These are phyloP conservation scores for Trichechus manatus DNA, from an alignment of 2,113 vertebrate species.

Conservation along the genomic window DNA sequence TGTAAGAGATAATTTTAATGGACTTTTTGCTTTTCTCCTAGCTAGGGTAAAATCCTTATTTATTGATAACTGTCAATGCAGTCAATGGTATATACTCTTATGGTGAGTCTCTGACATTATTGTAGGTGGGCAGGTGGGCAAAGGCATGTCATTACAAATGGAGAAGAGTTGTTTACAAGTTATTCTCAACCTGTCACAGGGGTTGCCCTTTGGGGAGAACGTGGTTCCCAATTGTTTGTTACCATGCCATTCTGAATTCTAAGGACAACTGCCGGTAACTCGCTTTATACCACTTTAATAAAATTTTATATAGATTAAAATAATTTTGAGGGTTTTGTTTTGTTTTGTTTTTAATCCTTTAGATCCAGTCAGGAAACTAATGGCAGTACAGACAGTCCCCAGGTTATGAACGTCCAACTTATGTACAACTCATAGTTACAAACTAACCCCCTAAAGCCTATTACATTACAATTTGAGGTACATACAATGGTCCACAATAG, in stretches of 20 bases:
- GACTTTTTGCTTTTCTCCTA: neutral
- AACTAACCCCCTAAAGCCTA: no score
- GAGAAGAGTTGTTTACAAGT: neutral
- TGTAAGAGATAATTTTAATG: neutral
- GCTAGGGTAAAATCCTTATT: neutral
- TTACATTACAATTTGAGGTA: no score
- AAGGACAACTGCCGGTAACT: neutral
- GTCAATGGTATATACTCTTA: neutral
- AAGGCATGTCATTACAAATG: neutral
- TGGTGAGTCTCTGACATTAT: neutral
- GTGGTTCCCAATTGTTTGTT: neutral
- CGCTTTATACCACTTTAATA: neutral
- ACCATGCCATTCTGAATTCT: neutral
- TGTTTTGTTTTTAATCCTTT: neutral
- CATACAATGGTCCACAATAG: no score
- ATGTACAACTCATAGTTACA: no score
- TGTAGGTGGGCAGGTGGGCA: neutral
- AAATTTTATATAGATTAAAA: conserved; percentile 21
- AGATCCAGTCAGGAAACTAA: neutral
- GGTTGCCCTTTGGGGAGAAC: neutral
- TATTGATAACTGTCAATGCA: neutral
- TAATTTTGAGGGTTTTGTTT: neutral
- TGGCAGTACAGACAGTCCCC: neutral
- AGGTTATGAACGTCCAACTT: no score
- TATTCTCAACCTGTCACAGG: neutral